Base-by-base conservation (phyloP, 2,888 invertebrate species). In the Ormyrus nitidulus region DNA sequence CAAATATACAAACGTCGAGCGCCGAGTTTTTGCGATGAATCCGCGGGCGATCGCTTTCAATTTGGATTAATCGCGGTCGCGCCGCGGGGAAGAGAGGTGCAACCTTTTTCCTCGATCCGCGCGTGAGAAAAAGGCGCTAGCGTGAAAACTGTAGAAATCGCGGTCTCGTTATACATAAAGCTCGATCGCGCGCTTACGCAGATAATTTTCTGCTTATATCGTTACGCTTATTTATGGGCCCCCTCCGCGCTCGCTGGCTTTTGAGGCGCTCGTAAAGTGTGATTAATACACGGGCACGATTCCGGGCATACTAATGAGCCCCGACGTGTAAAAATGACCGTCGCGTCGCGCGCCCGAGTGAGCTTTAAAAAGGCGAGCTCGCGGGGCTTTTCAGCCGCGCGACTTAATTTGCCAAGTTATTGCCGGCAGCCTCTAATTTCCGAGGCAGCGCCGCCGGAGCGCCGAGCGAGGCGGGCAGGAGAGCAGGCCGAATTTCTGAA, bases 231-330 rank as follows among this genome's bases (percentile, higher is more conserved):
- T 78, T 81, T 81, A 78, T 68, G 70, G 51, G 65, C 19, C 19
- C 19, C 8, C 8, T 54, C 65, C 34, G 34, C 34, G 34, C 34
- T 34, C 34, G 34, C 34, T 34, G 34, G 59, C 61, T 59, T 68
- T 59, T 58, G 44, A 70, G 58, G 77, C 46, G 72, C 62, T 70
- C 77, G 48, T 81, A 70, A 81, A 70, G 71, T 19, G 61, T 79
- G 79, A 81, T 81, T 76, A 79, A 81, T 81, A 77, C 70, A 69
- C 78, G 71, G 11, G 51, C 64, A 49, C 61, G 80, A 76, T 76
- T 76, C 62, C 46, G 66, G 34, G 77, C 81, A 81, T 81, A 71
- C 81, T 81, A 81, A 81, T 78, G 81, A 81, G 74, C 44, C 6
- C 0, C 19, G 77, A 77, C 70, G 61, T 58, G 53, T 48, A 68